Evolutionary conservation across 2,797 vertebrate species (phyloP).

Genomic region (Chaetophractus vellerosus): DNA sequence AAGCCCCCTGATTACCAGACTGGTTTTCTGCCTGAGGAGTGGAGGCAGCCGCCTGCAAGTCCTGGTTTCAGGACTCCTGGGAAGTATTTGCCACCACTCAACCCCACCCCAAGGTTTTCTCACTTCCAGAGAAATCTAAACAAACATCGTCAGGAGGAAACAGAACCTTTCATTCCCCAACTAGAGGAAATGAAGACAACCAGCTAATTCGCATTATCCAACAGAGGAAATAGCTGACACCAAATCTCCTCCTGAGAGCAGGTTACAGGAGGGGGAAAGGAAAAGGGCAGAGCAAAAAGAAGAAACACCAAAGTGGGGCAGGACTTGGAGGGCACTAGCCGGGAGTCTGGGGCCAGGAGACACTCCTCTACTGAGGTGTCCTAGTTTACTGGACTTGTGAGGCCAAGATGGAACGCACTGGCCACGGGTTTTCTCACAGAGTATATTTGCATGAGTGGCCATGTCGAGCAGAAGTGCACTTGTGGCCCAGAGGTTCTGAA

Average conservation of each 20-base stretch:
- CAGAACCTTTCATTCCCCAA: background rate
- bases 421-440: background rate
- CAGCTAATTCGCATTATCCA: background rate
- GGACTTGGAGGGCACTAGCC: too few species aligned
- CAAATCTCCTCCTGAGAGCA: too few species aligned
- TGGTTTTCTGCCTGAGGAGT: background rate
- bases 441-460: background rate
- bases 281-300: background rate
- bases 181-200: background rate
- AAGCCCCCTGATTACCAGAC: background rate
- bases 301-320: background rate
- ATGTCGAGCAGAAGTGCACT: background rate
- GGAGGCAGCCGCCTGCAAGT: background rate
- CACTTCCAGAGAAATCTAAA: background rate
- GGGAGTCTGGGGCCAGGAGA: background rate
- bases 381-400: background rate
- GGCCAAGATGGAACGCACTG: fast-evolving
- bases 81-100: background rate
- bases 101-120: background rate
- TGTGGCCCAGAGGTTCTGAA: background rate
- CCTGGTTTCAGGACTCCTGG: background rate
- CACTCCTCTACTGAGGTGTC: background rate
- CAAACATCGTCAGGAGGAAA: background rate
- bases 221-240: background rate
- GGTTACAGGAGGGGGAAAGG: background rate